Base-by-base conservation (phyloP, 2,888 invertebrate genomes). In the Crematogaster levior region DNA sequence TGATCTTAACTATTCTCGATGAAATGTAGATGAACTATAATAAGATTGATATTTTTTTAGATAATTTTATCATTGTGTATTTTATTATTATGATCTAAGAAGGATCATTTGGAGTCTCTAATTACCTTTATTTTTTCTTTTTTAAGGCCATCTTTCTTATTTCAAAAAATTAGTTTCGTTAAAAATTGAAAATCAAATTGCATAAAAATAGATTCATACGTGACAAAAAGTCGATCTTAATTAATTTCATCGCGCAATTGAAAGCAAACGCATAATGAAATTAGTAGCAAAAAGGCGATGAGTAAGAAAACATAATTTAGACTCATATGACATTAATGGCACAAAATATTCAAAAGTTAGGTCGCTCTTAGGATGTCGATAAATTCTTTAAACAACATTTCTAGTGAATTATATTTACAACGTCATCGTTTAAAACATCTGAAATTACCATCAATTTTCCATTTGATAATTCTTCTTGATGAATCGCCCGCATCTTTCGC, bases 271-370 rank as follows among this genome's bases (percentile, higher is more conserved):
- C 40, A 43, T 75, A 75, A 75, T 4, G n/a, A 75, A 75, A 27
- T 75, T 75, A 63, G 5, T 48, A 27, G 27, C 15, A 65, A 75
- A 65, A 34, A 53, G 65, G 63, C 46, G 63, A 51, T 24, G 51
- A 75, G 37, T 15, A 27, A 24, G 27, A 27, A 40, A 63, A 51
- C 27, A 21, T 65, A 75, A 65, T 75, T 75, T 53, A 40, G 1
- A 53, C 10, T n/a, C 37, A 63, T 51, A 75, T 18, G 74, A 63
- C 63, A 37, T 51, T 63, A 75, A 75, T 40, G 27, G 37, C 12
- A 9, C 27, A 65, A 65, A 53, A 34, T 63, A 51, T 75, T 24
- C n/a, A 48, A 61, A 15, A 63, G 74, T 24, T n/a, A 24, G 46
- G 18, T 74, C 48, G 37, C 37, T 10, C 5, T 21, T 51, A 27